Evolutionary conservation across 2,797 vertebrate species (phyloP), one percentile per base, ranked within the genome.

Genomic region (Chelon auratus): DNA sequence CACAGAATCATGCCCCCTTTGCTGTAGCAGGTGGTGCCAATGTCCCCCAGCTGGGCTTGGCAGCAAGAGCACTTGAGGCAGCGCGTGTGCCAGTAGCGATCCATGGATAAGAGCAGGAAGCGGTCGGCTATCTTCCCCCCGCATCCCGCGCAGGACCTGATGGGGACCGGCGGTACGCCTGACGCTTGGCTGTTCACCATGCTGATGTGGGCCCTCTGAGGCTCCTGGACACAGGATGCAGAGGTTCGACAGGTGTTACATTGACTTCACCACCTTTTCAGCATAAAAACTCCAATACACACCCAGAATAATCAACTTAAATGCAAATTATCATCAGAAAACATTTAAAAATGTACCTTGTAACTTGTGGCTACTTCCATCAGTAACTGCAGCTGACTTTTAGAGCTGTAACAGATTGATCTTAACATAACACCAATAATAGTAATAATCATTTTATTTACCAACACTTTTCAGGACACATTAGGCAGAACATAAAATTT

Each of bases 71-170:
- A 95, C 86, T 94, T 95, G 55, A 96, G 94, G 85, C 95, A 96
- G 75, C 93, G 93, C 0, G 92, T 95, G 92, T 96, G 95, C 95
- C 95, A 95, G 88, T 95, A 96, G 54, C 94, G 91, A 50, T 95
- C 95, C 94, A 95, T 95, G 82, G 95, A 95, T 87, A 94, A 95
- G 80, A 95, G 94, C 83, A 95, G 90, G 89, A 95, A 95, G 73
- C 95, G 94, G 87, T 95, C 94, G 0, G 93, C 83, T 51, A 96
- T 95, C 75, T 93, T 93, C 9, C 93, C 93, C 68, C 93, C 94
- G 30, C 94, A 95, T 80, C 94, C 94, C 1, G 95, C 94, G 30
- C 94, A 95, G 2, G 90, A 90, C 87, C 94, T 91, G 7, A 33
- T 6, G 72, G 93, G 90, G 77, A 88, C 70, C 14, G 88, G 76